These are phyloP conservation scores for Sorex fumeus DNA, from an alignment of 2,113 vertebrate genomes.

Conservation along the genomic window DNA sequence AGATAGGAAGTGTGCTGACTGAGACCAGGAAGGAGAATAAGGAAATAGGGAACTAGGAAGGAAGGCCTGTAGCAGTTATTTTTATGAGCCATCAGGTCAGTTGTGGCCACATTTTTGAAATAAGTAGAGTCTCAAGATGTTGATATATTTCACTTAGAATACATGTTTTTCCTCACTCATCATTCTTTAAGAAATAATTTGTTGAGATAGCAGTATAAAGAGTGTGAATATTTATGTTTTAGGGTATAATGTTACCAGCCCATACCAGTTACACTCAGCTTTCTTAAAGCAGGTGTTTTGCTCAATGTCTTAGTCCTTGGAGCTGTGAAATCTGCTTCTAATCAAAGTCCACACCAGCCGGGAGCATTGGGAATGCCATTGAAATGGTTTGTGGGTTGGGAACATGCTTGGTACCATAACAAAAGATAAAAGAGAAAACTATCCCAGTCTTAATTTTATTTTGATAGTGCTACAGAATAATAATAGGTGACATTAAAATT, in stretches of 20 bases:
- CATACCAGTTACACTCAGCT: neutral
- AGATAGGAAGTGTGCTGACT: neutral
- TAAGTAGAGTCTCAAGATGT: neutral
- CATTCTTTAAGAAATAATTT: no score
- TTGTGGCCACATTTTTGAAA: fast-evolving
- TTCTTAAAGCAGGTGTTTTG: neutral
- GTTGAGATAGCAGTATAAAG: no score
- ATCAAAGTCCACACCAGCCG: no score
- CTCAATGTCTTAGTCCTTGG: no score
- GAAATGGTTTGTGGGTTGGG: no score
- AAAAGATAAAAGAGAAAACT: neutral
- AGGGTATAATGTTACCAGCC: no score
- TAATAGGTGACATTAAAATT: neutral
- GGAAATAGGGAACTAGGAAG: fast-evolving
- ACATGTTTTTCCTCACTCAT: no score
- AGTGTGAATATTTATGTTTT: no score
- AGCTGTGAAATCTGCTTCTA: fast-evolving
- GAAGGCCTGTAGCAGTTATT: neutral
- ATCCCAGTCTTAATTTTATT: fast-evolving
- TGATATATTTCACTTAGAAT: no score
- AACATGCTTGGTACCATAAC: no score
- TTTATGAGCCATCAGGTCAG: neutral
- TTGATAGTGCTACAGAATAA: neutral
- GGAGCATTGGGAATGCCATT: no score
- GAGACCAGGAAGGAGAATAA: neutral